Evolutionary conservation across 1,140 invertebrate genomes (phyloP).

Genomic region (Oppia nitens): DNA sequence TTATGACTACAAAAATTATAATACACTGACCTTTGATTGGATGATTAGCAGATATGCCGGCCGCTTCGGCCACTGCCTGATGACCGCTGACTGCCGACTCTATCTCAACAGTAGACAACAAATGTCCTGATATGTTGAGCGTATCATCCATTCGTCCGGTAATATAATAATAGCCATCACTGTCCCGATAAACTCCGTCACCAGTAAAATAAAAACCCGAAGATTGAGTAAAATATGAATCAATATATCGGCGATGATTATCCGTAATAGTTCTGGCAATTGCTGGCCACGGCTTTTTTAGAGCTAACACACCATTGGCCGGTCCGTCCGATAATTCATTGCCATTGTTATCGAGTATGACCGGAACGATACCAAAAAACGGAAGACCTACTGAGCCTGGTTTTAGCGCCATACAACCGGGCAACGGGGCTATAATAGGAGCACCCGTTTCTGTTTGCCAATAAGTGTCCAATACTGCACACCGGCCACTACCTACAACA

Average conservation of each 20-base stretch:
- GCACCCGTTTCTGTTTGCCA: slow-evolving; percentile 95
- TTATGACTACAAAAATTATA: slow-evolving; percentile 85
- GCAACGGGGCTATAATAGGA: slow-evolving; percentile 75
- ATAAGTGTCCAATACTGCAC: slow-evolving; percentile 87
- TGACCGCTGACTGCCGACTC: slow-evolving; percentile 78
- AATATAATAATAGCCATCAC: slow-evolving; percentile 88
- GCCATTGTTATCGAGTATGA: slow-evolving; percentile 69
- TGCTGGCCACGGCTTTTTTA: too few relatives aligned
- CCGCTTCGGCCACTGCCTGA: slow-evolving; percentile 65
- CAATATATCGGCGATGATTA: slow-evolving; percentile 79
- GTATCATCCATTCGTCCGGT: slow-evolving; percentile 94
- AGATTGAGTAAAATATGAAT: slow-evolving; percentile 86
- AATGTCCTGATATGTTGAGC: slow-evolving; percentile 91
- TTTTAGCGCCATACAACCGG: slow-evolving; percentile 85
- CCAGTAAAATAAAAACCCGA: slow-evolving; percentile 91
- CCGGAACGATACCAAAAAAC: slow-evolving; percentile 85
- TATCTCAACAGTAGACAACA: slow-evolving; percentile 84
- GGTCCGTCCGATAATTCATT: slow-evolving; percentile 64
- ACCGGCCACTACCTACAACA: slow-evolving; percentile 48
- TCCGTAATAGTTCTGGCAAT: slow-evolving; percentile 80
- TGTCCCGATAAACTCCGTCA: slow-evolving; percentile 51
- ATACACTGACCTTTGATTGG: slow-evolving; percentile 84
- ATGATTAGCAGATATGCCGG: slow-evolving; percentile 82
- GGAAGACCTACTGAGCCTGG: slow-evolving; percentile 88
- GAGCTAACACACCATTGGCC: slow-evolving; percentile 80